Conservation (phyloP, 2,888 invertebrate genomes). For the Erebia palarica region DNA sequence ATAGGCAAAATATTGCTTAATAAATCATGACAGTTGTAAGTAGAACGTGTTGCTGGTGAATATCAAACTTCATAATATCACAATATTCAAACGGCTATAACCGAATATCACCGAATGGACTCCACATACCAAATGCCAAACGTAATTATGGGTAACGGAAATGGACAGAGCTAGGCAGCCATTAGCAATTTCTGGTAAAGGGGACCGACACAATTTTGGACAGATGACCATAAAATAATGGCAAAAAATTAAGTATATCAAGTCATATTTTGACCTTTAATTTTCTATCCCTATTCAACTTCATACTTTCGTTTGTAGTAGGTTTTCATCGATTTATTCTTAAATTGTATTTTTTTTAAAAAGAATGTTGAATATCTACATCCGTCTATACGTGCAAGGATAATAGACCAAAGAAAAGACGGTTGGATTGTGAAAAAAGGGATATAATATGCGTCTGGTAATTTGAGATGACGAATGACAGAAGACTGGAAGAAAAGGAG, state of each 20-base stretch:
- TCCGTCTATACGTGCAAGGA: no score
- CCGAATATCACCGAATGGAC: constrained; percentile 5
- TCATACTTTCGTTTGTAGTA: no score
- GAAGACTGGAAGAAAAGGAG: no score
- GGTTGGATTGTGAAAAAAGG: no score
- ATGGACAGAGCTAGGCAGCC: constrained; percentile 43
- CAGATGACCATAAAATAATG: constrained; percentile 1
- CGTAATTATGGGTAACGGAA: constrained; percentile 23
- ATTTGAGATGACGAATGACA: no score
- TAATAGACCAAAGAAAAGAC: no score
- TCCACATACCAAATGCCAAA: constrained; percentile 1
- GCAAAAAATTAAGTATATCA: not conserved
- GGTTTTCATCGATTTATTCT: no score
- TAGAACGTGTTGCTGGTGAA: not conserved
- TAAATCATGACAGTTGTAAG: no score
- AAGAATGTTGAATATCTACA: no score
- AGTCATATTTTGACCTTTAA: not conserved
- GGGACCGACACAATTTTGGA: constrained; percentile 1
- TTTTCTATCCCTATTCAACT: not conserved
- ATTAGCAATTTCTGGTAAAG: constrained; percentile 39
- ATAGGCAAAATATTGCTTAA: no score
- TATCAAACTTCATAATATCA: not conserved
- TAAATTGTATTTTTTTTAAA: no score
- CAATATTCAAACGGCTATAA: not conserved
- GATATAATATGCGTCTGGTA: no score